Conservation (phyloP, 1,140 invertebrate genomes). For the Hyles euphorbiae region DNA sequence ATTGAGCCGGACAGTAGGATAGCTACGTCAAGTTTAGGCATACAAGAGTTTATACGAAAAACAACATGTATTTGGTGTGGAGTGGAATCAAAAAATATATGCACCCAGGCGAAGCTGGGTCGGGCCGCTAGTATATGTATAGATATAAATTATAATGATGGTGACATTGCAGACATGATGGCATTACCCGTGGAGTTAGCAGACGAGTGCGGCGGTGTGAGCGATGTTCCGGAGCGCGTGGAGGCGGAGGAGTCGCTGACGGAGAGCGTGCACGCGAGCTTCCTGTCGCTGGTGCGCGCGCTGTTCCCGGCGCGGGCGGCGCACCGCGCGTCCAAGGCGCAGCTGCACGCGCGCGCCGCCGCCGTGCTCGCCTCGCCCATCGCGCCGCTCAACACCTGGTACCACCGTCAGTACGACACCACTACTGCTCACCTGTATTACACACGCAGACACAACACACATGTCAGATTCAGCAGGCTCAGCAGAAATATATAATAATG, state of each 20-base stretch:
- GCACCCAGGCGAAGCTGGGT: no score
- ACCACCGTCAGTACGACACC: conserved; percentile 55
- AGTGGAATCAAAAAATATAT: no score
- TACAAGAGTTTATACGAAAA: no score
- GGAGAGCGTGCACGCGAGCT: conserved; percentile 86
- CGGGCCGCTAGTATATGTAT: no score
- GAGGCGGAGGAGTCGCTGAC: conserved; percentile 72
- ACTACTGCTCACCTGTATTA: no score
- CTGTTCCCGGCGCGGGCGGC: conserved; percentile 89
- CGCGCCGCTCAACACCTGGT: conserved; percentile 90
- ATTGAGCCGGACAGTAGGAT: no score
- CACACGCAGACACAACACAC: no score
- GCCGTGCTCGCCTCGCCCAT: conserved; percentile 89
- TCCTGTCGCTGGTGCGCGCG: conserved; percentile 88
- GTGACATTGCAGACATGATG: conserved; percentile 56
- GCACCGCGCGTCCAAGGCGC: conserved; percentile 84
- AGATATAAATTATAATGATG: no score
- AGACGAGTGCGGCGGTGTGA: conserved; percentile 59
- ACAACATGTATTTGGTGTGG: no score
- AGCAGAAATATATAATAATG: no score
- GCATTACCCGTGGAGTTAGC: conserved; percentile 60
- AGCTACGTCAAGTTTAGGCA: no score
- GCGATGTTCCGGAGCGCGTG: conserved; percentile 38
- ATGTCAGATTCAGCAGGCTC: no score
- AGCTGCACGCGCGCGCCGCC: conserved; percentile 85